Evolutionary conservation across 1,140 invertebrate genomes (phyloP), one percentile per base, ranked within the genome.

Genomic region (Microplitis mediator): DNA sequence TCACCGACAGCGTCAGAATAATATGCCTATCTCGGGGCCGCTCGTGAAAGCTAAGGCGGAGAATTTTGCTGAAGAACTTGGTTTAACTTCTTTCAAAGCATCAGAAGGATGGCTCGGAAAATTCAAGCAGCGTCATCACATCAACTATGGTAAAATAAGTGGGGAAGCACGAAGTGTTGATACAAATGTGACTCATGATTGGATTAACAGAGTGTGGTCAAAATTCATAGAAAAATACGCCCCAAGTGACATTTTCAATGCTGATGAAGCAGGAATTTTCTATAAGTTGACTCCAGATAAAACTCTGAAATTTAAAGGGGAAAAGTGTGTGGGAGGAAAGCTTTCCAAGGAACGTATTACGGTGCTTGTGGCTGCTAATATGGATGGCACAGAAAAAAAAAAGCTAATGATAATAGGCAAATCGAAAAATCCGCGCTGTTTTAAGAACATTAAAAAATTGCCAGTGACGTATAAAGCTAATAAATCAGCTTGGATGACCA

Each of bases 31-130:
- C 52, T 72, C 32, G 31, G 72, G 74, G 61, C 64, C 45, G 61
- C 36, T 76, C 35, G 69, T 78, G 39, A 75, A 77, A 74, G 52
- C 75, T 74, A 77, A 76, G 54, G 66, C 65, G 3, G 50, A 73
- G 52, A 73, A 74, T 54, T 76, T 77, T 65, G 62, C 66, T 67
- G 51, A 66, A 34, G 31, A 39, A 50, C 51, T 77, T 50, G 39
- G 58, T 36, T 51, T 65, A 39, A 36, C 45, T 11, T 70, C 75
- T 45, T 75, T 78, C 52, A 75, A 66, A n/a, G 74, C 72, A n/a
- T 75, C 69, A 31, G 39, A 45, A 45, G 39, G 39, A 45, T 45
- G 39, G 39, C 39, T 45, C 39, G 39, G 39, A 45, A 45, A 45
- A 3, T 11, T 45, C 39, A 45, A 45, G 39, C 39, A 45, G 11